Conservation (phyloP, 2,888 invertebrate genomes). For the Eupithecia dodoneata region DNA sequence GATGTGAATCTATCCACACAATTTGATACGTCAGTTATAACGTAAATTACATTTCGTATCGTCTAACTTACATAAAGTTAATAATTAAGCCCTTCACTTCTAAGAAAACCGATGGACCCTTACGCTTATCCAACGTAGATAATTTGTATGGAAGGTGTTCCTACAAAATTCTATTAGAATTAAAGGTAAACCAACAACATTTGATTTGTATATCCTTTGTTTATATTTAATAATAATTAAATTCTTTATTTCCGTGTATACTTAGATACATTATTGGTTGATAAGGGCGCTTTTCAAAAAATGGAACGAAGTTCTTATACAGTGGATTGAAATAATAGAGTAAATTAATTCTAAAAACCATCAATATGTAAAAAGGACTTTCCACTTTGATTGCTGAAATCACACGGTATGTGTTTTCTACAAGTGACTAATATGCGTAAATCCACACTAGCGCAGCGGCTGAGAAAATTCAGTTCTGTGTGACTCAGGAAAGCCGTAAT, state of each 20-base stretch:
- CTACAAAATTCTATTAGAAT: not conserved
- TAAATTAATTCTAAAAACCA: not conserved
- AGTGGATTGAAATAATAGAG: not conserved
- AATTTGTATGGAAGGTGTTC: not conserved
- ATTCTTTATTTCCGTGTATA: not conserved
- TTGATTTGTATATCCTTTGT: not conserved
- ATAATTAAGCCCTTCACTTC: not conserved
- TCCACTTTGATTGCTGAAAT: too few relatives aligned
- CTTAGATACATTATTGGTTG: not conserved
- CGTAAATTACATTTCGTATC: not conserved
- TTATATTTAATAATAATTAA: too few relatives aligned
- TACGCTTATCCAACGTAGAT: not conserved
- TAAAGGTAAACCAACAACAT: not conserved
- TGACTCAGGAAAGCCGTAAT: too few relatives aligned
- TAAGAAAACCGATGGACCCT: not conserved
- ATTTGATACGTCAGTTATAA: conserved; percentile 40
- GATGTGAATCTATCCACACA: conserved; percentile 44
- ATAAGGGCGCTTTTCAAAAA: not conserved
- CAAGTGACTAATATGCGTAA: too few relatives aligned
- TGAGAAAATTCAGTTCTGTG: too few relatives aligned
- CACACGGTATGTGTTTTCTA: too few relatives aligned
- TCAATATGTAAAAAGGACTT: not conserved
- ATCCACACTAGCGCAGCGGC: too few relatives aligned
- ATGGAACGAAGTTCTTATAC: not conserved
- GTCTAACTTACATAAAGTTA: not conserved